Evolutionary conservation across 2,797 vertebrate species (phyloP).

Genomic region (Mormyrops attenuatus): DNA sequence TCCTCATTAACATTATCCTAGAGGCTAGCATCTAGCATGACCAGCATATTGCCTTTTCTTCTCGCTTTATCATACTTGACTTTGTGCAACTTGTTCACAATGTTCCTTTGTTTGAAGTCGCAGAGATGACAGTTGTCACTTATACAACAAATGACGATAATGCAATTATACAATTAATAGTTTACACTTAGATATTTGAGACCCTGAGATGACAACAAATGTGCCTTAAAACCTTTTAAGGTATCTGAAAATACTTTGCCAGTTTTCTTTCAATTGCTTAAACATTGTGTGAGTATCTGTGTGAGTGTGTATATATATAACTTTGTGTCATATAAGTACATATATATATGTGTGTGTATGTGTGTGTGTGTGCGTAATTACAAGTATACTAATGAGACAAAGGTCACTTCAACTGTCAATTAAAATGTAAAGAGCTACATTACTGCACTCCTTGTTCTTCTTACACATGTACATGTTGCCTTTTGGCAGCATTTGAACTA

Average conservation of each 20-base stretch:
- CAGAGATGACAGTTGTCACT: neutral
- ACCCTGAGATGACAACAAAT: neutral
- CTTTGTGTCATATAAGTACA: no score
- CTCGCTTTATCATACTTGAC: neutral
- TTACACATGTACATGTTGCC: neutral
- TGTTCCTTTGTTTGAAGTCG: neutral
- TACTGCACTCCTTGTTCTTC: neutral
- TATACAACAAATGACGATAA: neutral
- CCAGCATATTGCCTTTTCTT: neutral
- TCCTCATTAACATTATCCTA: neutral
- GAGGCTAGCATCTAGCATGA: neutral
- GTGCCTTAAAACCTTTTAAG: neutral
- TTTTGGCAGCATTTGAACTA: neutral
- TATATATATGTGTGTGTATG: no score
- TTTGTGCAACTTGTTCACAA: neutral
- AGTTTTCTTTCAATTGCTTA: neutral
- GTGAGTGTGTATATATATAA: no score
- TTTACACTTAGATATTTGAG: neutral
- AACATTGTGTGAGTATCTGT: neutral
- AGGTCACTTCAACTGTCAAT: neutral
- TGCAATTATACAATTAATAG: neutral
- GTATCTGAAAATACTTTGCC: neutral
- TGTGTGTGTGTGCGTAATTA: neutral
- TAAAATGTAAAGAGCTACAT: neutral
- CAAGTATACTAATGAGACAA: neutral